Percentiles rank a stretch among this genome's conserved stretches.
These are phyloP conservation scores for Aspidapion aeneum DNA, from an alignment of 2,888 invertebrate species.

Conservation along the genomic window DNA sequence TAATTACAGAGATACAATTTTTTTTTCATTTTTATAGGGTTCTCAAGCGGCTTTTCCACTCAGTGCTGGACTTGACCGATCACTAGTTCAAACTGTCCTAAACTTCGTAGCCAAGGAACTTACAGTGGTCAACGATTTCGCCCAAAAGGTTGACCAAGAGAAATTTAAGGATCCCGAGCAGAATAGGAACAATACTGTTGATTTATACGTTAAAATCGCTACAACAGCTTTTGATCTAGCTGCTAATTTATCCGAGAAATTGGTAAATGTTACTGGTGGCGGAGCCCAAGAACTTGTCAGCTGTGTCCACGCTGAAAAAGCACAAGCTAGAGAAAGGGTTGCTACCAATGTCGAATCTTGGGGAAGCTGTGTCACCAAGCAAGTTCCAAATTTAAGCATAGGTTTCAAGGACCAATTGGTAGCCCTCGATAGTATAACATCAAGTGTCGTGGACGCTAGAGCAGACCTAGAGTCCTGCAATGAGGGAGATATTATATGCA, in stretches of 20 bases:
- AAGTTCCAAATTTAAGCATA: background rate
- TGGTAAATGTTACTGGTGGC: background rate
- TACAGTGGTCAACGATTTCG: background rate
- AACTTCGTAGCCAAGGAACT: background rate
- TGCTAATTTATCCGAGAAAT: background rate
- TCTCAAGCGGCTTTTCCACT: no score
- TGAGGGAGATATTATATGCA: background rate
- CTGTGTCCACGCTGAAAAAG: background rate
- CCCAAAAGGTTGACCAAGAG: background rate
- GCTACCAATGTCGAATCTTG: background rate
- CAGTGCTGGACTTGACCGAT: no score
- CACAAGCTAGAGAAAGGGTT: background rate
- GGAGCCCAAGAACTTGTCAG: background rate
- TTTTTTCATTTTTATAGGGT: no score
- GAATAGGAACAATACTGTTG: background rate
- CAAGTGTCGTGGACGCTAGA: background rate
- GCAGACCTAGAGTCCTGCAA: background rate
- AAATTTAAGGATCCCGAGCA: background rate
- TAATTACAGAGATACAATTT: no score
- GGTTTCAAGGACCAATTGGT: background rate
- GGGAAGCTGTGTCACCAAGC: background rate
- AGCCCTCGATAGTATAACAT: background rate
- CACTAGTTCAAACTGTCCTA: background rate
- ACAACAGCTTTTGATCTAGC: background rate
- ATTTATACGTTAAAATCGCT: background rate